These are phyloP conservation scores for Silvanus unidentatus DNA, from an alignment of 2,888 invertebrate species.

Conservation along the genomic window DNA sequence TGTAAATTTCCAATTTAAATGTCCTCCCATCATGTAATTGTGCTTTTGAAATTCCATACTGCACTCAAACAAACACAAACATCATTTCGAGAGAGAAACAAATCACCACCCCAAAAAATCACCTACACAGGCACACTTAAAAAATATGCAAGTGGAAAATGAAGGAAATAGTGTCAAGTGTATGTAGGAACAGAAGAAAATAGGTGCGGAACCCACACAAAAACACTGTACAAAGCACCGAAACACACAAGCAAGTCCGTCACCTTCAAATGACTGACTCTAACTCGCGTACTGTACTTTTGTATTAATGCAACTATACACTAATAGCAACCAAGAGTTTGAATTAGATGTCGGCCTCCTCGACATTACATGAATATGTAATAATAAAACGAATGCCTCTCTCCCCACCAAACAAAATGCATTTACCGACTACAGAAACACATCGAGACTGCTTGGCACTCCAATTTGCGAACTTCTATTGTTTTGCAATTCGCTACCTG, in stretches of 20 bases:
- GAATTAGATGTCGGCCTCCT: constrained; percentile 3
- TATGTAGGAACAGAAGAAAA: neutral
- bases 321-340: no score
- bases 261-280: no score
- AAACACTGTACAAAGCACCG: no score
- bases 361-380: constrained; percentile 27
- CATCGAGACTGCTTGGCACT: constrained; percentile 27
- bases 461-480: no score
- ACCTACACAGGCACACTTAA: no score
- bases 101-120: no score
- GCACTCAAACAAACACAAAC: neutral
- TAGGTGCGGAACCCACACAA: neutral
- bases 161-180: neutral
- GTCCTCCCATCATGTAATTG: constrained; percentile 17
- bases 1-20: constrained; percentile 24
- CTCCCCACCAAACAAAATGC: constrained; percentile 15
- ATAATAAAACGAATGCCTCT: constrained; percentile 24
- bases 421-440: constrained; percentile 6
- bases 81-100: neutral
- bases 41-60: constrained; percentile 30
- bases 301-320: no score
- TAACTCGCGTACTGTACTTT: no score
- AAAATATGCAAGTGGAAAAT: no score
- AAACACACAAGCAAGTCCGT: no score
- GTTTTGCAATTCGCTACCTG: no score